Percentiles rank a stretch among this genome's conserved stretches.
Conservation (phyloP, 2,797 vertebrate species). For the Psittacula derbiana region DNA sequence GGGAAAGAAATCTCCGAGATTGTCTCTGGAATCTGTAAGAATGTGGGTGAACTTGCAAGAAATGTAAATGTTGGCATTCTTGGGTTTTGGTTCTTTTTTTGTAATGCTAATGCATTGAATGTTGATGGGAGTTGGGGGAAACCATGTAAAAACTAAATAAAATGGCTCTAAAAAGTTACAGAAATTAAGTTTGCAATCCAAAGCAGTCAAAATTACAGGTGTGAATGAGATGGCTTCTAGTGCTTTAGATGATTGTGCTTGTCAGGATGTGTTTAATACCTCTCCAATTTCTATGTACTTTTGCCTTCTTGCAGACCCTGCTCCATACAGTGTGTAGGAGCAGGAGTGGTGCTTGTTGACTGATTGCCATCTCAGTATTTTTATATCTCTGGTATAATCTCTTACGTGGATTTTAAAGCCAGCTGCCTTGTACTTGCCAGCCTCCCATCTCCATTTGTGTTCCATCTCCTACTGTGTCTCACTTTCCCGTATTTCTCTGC, state of each 20-base stretch:
- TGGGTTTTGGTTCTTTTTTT: neutral
- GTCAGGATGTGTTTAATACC: neutral
- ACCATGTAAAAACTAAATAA: neutral
- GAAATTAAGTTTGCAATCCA: neutral
- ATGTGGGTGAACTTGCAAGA: neutral
- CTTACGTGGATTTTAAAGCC: neutral
- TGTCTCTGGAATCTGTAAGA: neutral
- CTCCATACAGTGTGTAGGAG: neutral
- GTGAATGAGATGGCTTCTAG: neutral
- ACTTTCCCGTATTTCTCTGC: neutral
- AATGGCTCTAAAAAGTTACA: neutral
- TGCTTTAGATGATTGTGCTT: neutral
- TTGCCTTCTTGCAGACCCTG: neutral
- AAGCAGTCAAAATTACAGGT: neutral
- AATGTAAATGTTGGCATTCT: neutral
- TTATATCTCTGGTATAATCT: neutral
- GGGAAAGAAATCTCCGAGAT: neutral
- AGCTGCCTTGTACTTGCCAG: neutral
- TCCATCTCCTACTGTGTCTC: neutral
- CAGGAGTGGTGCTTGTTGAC: neutral
- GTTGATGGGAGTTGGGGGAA: neutral
- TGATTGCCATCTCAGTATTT: neutral
- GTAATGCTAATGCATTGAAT: neutral
- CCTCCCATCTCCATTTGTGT: rapidly evolving
- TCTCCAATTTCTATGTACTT: neutral